These are phyloP conservation scores for Phalera bucephala DNA, from an alignment of 2,888 invertebrate genomes.

Conservation along the genomic window DNA sequence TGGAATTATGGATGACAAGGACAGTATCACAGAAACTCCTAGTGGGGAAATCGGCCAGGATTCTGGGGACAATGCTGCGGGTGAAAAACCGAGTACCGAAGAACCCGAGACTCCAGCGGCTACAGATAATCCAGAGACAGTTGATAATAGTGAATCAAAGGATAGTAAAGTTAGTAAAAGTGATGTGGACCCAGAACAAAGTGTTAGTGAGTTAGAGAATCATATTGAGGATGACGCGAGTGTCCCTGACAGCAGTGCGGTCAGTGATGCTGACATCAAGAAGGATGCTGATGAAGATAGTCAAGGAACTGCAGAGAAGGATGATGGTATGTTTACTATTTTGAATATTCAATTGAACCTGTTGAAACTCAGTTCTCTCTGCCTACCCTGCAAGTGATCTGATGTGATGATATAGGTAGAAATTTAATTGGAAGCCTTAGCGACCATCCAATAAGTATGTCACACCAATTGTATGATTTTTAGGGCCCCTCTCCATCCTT, in stretches of 20 bases:
- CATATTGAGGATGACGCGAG: conserved; percentile 58
- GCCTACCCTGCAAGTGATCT: too few relatives aligned
- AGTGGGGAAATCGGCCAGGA: conserved; percentile 31
- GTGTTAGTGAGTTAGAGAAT: conserved; percentile 50
- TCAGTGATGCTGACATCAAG: conserved; percentile 30
- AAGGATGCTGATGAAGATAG: conserved; percentile 34
- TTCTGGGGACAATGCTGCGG: conserved; percentile 20
- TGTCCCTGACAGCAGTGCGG: conserved; percentile 41
- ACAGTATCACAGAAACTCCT: conserved; percentile 44
- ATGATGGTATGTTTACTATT: conserved; percentile 28
- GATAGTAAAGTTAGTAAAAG: conserved; percentile 29
- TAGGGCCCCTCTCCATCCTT: too few relatives aligned
- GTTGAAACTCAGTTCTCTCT: too few relatives aligned
- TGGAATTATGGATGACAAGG: conserved; percentile 68
- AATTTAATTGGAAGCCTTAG: too few relatives aligned
- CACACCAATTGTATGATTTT: too few relatives aligned
- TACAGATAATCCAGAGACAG: conserved; percentile 13
- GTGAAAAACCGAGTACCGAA: conserved; percentile 14
- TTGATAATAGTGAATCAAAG: conserved; percentile 28
- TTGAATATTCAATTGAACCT: too few relatives aligned
- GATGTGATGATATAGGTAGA: too few relatives aligned
- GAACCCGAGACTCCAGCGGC: conserved; percentile 4
- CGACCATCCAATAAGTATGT: too few relatives aligned
- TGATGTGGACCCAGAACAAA: conserved; percentile 20
- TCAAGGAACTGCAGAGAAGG: conserved; percentile 27